These are phyloP conservation scores for Pachyseris speciosa DNA, from an alignment of 64 coral and sea anemone species.

Conservation along the genomic window DNA sequence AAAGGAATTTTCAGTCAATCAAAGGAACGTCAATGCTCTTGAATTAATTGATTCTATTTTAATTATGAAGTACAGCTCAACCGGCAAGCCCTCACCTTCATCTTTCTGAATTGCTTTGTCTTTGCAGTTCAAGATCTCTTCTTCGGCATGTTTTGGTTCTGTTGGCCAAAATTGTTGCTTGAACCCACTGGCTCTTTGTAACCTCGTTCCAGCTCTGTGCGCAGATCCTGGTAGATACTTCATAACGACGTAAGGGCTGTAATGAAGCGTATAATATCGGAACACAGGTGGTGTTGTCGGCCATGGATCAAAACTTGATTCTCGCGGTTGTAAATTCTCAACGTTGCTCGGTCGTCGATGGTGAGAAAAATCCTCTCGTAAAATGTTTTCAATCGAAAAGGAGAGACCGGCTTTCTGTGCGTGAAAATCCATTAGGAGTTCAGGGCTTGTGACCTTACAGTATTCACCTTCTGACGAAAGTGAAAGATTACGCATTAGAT, in stretches of 20 bases:
- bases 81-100: not conserved
- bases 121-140: not conserved
- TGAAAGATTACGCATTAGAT: not conserved
- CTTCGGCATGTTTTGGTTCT: not conserved
- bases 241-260: not conserved
- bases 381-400: constrained; percentile 25
- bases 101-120: not conserved
- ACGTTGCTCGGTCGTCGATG: not conserved
- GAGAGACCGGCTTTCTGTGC: constrained; percentile 4
- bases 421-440: not conserved
- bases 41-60: not conserved
- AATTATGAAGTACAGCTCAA: not conserved
- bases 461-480: not conserved
- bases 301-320: not conserved
- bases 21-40: too few relatives aligned
- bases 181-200: not conserved
- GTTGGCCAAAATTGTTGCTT: not conserved
- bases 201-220: not conserved
- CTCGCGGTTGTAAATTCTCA: not conserved
- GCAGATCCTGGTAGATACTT: not conserved
- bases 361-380: constrained; percentile 13
- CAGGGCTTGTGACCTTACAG: not conserved
- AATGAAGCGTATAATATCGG: not conserved
- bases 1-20: too few relatives aligned
- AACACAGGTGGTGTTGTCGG: not conserved